Conservation (phyloP, 2,797 vertebrate species). For the Cheirogaleus major region DNA sequence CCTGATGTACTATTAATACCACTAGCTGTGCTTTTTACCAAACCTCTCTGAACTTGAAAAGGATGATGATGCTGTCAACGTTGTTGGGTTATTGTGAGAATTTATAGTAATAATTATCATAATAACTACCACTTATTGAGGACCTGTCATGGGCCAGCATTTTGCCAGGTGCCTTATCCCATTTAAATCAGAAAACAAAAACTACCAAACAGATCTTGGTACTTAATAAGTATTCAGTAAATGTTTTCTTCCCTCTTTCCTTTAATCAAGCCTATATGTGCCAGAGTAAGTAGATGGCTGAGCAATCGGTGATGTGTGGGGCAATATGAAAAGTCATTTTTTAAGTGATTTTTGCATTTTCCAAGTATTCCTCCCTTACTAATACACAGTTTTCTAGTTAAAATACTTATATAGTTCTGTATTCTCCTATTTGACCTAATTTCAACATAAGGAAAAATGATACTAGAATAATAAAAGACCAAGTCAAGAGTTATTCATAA, state of each 20-base stretch:
- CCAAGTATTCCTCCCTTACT: background rate
- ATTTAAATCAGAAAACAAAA: background rate
- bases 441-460: background rate
- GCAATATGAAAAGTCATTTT: background rate
- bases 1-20: background rate
- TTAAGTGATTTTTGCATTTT: constrained; percentile 26
- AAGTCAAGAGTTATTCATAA: background rate
- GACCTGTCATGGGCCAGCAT: background rate
- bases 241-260: background rate
- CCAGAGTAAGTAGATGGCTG: background rate
- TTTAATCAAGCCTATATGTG: background rate
- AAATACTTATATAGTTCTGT: background rate
- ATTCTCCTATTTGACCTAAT: background rate
- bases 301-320: background rate
- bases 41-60: background rate
- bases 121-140: background rate
- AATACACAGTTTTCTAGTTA: background rate
- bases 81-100: background rate
- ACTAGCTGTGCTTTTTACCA: background rate
- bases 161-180: background rate
- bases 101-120: background rate
- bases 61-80: background rate
- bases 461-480: background rate
- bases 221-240: background rate
- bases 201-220: background rate